Base-by-base conservation (phyloP, 2,113 vertebrate genomes). In the Sturnira hondurensis region DNA sequence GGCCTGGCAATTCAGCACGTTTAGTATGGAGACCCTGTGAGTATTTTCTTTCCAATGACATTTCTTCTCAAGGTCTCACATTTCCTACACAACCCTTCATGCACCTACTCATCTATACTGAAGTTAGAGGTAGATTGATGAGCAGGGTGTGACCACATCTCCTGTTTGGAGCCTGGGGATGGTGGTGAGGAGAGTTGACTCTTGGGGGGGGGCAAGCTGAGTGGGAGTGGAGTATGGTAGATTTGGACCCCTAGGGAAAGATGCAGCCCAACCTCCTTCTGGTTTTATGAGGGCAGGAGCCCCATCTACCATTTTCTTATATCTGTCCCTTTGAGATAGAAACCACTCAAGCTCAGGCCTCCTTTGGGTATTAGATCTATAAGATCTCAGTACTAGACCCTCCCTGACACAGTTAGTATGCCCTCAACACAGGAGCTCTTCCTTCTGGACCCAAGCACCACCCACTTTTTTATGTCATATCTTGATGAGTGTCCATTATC, bases 81-180 rank as follows among this genome's bases (percentile, higher is more conserved):
- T n/a, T 20, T 28, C 89, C 17, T 1, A 28, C 3, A n/a, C n/a
- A 28, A 13, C 10, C n/a, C 20, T 67, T 12, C 58, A 26, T 28
- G 24, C 16, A 45, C 22, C 22, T 15, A 16, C 16, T 24, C 43
- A 77, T 45, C 22, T 41, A 24, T 16, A 52, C 58, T 33, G 45
- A 6, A 28, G 11, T 19, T 24, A 10, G 1, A 33, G 16, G 13
- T 31, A 13, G 20, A 2, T 28, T 8, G 6, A 6, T 56, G 3
- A 61, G 11, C 58, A 61, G 58, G 58, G 26, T 31, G 1, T 61
- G 26, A 13, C 58, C 58, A 28, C 58, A 61, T 31, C 58, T 61
- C 58, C 26, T 61, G 4, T 61, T 28, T 31, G 24, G 26, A 31
- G 11, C 26, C 17, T 24, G 58, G 58, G 24, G 26, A 61, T 61